phyloP scores from a whole-genome alignment of 1,140 invertebrate species.

The Achroia grisella region DNA sequence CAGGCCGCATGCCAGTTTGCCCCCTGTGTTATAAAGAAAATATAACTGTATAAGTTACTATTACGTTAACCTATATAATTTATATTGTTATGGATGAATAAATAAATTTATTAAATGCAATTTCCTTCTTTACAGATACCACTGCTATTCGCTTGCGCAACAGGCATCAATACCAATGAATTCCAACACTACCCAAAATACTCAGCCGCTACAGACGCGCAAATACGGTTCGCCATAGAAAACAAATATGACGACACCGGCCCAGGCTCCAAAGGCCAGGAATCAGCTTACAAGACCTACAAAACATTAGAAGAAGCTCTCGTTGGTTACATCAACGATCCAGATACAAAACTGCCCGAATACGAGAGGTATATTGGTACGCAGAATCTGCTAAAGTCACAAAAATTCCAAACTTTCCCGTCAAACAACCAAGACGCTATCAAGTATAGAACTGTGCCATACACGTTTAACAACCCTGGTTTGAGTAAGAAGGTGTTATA shows the following conservation, averaged over 20 bases:
- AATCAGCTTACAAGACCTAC: slow-evolving; percentile 51
- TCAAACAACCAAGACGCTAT: too few relatives aligned
- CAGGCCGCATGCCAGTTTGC: too few relatives aligned
- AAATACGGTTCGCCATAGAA: slow-evolving; percentile 60
- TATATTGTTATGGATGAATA: too few relatives aligned
- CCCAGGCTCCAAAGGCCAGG: slow-evolving; percentile 47
- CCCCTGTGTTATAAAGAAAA: too few relatives aligned
- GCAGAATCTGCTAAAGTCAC: slow-evolving; percentile 10
- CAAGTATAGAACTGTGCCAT: too few relatives aligned
- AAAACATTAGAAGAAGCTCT: slow-evolving; percentile 52
- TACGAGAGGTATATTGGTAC: slow-evolving; percentile 31
- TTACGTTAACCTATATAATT: too few relatives aligned
- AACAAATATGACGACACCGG: slow-evolving; percentile 69
- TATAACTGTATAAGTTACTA: too few relatives aligned
- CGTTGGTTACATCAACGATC: slow-evolving; percentile 45
- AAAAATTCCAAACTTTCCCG: background rate
- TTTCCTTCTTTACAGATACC: slow-evolving; percentile 5
- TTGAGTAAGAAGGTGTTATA: too few relatives aligned
- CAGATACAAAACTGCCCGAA: slow-evolving; percentile 51
- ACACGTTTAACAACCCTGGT: too few relatives aligned
- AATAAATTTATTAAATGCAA: too few relatives aligned
- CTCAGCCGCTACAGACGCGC: slow-evolving; percentile 44
- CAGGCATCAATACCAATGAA: background rate
- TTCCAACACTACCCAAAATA: background rate
- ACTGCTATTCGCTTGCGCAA: background rate